These are phyloP conservation scores for Heterodera filipjevi DNA, from an alignment of 2,888 invertebrate species.

Conservation along the genomic window DNA sequence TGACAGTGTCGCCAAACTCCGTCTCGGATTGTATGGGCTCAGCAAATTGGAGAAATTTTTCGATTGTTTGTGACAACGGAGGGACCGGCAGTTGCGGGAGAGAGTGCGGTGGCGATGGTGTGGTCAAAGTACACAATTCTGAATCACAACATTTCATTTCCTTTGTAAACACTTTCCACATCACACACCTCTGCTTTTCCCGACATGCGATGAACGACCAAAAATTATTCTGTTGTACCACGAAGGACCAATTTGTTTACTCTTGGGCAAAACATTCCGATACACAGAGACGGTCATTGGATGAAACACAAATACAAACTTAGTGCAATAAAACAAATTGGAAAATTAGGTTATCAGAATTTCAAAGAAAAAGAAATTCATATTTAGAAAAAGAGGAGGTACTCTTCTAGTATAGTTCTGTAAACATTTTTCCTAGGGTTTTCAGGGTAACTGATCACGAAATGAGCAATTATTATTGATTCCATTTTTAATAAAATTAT, in stretches of 20 bases:
- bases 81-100: conserved; percentile 55
- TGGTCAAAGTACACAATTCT: background rate
- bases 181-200: background rate
- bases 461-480: too few species aligned
- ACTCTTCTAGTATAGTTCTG: too few species aligned
- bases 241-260: background rate
- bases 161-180: background rate
- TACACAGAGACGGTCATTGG: background rate
- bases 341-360: too few species aligned
- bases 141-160: background rate
- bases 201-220: background rate
- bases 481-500: too few species aligned
- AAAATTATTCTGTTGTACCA: background rate
- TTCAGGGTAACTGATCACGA: too few species aligned
- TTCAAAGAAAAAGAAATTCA: too few species aligned
- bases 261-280: background rate
- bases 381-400: too few species aligned
- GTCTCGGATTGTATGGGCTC: conserved; percentile 49
- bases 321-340: too few species aligned
- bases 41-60: conserved; percentile 57
- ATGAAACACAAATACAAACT: too few species aligned
- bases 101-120: background rate
- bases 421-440: too few species aligned
- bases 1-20: conserved; percentile 53
- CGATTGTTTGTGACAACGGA: conserved; percentile 51